Conservation (phyloP, 2,888 invertebrate species). For the Mystacides longicornis region DNA sequence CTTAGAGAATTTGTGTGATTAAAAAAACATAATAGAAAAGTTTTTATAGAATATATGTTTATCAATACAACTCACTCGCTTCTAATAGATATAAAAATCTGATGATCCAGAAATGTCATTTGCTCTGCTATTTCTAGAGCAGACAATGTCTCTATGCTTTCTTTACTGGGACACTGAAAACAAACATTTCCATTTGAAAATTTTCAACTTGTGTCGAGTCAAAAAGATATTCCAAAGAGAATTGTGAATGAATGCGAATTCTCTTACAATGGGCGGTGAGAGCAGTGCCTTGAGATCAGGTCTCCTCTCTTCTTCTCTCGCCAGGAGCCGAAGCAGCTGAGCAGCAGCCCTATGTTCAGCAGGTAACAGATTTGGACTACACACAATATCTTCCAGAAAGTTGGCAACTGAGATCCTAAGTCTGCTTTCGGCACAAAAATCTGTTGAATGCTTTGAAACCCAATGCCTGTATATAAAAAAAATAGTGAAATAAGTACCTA, state of each 20-base stretch:
- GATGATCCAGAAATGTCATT: slow-evolving; percentile 85
- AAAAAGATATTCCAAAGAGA: neutral
- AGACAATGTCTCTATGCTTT: slow-evolving; percentile 77
- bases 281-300: slow-evolving; percentile 66
- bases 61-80: slow-evolving; percentile 69
- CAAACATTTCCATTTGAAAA: too few relatives aligned
- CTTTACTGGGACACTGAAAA: slow-evolving; percentile 64
- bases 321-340: slow-evolving; percentile 69
- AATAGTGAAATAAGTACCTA: too few relatives aligned
- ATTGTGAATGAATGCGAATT: neutral
- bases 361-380: slow-evolving; percentile 73
- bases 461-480: slow-evolving; percentile 57
- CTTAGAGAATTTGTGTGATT: too few relatives aligned
- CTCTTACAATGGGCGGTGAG: slow-evolving; percentile 57
- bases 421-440: slow-evolving; percentile 71
- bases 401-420: slow-evolving; percentile 73
- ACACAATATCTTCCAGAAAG: slow-evolving; percentile 81
- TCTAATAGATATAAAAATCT: slow-evolving; percentile 78
- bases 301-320: slow-evolving; percentile 62
- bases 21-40: neutral
- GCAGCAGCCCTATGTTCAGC: slow-evolving; percentile 86
- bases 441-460: slow-evolving; percentile 86
- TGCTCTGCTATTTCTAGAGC: slow-evolving; percentile 90
- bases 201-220: neutral
- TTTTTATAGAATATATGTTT: neutral